Base-by-base conservation (phyloP, 2,113 vertebrate species). In the Puntigrus tetrazona region DNA sequence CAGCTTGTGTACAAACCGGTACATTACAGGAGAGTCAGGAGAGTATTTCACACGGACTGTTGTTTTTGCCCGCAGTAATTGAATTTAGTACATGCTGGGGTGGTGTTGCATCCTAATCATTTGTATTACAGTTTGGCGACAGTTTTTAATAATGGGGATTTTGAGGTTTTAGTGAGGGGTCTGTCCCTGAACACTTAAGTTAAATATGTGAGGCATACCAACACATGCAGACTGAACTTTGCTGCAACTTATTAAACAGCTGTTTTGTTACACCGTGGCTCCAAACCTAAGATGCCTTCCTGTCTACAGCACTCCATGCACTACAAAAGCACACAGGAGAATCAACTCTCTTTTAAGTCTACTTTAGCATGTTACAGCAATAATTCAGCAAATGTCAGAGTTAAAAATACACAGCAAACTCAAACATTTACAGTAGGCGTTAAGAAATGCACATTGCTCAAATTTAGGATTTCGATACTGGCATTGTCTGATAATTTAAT, bases 401-500 rank as follows among this genome's bases (percentile, higher is more conserved):
- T n/a, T n/a, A n/a, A n/a, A n/a, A n/a, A n/a, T n/a, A n/a, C n/a
- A n/a, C n/a, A n/a, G n/a, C 18, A 52, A 38, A 38, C 36, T 38
- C 36, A 4, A 38, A 38, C 36, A 38, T 38, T 38, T 38, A 7
- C 36, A 38, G 7, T 38, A n/a, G 52, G 22, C 7, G 4, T 59
- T n/a, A n/a, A 59, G 5, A 25, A 59, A 27, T 59, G 27, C 57
- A 27, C 9, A n/a, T 57, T 13, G n/a, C 57, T 10, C n/a, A 59
- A 13, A 59, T 25, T n/a, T 59, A 11, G n/a, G 9, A 27, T n/a
- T 59, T 59, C 27, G n/a, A 27, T 2, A 9, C 81, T 29, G 50
- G 13, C 47, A 20, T n/a, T n/a, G 22, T 47, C 13, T 45, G 1
- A 50, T 84, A 16, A 87, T 78, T 77, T 47, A 76, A 31, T 45